Evolutionary conservation across 2,797 vertebrate species (phyloP), one percentile per base, ranked within the genome.

Genomic region (Brachymystax lenok): DNA sequence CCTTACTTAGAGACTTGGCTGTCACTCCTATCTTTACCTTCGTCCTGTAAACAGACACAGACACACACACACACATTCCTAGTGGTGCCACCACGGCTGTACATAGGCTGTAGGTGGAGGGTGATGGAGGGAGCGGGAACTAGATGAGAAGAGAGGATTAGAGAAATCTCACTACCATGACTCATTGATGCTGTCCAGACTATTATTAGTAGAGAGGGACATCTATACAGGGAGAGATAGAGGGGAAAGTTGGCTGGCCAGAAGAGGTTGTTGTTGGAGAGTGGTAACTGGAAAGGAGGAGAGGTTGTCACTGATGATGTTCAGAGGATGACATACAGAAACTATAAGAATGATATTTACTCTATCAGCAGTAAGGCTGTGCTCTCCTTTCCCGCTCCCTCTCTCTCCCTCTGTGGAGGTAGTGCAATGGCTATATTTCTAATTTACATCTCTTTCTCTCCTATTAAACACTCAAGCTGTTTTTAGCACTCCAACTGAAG

Each of bases 401-500:
- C 73, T 71, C 24, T 28, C 59, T 59, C 68, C 35, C 71, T 73
- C 52, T 14, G 70, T 63, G 67, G 7, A 61, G 59, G n/a, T 61
- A 61, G n/a, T 21, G 10, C 59, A 50, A 28, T 61, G 71, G 73
- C 81, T 92, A 90, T 89, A 86, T 88, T 88, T 84, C 50, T 87
- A 46, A 46, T 46, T 46, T 13, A 84, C 88, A 85, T 87, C 72
- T 79, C 61, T 74, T 70, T 30, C 71, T 74, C 21, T 84, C 75
- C 76, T 82, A 52, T 54, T 74, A 77, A 79, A 77, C 30, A 35
- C 21, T 74, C 1, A 16, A 3, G 33, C 82, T 87, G 75, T 82
- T 87, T 90, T 88, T 86, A 87, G 83, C 77, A 8, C 51, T 3
- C 7, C 80, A 74, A 77, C 63, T 74, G 28, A 78, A 76, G 78